phyloP scores from a whole-genome alignment of 1,140 invertebrate genomes.

The Stenopsyche tienmushanensis region DNA sequence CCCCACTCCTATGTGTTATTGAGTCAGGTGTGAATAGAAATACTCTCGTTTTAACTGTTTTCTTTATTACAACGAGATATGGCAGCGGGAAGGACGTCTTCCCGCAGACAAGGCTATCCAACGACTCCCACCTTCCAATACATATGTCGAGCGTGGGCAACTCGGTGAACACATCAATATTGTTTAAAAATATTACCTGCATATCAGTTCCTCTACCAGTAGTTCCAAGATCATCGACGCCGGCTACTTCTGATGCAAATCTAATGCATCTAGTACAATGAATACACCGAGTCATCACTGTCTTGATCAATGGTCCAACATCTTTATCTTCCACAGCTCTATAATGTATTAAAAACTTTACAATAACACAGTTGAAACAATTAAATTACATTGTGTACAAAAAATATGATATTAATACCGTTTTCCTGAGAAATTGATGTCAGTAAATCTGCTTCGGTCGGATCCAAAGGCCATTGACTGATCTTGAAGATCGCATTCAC shows the following conservation, averaged over 20 bases:
- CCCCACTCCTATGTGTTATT: too few species aligned
- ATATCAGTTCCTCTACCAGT: constrained; percentile 94
- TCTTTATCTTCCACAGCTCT: constrained; percentile 99
- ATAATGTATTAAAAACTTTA: constrained; percentile 35
- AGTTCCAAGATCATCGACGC: constrained; percentile 96
- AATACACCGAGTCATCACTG: constrained; percentile 99
- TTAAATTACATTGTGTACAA: neutral
- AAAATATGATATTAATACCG: constrained; percentile 54
- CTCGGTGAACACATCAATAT: too few species aligned
- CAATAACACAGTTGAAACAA: constrained; percentile 5
- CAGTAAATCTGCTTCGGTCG: constrained; percentile 91
- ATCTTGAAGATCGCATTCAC: constrained; percentile 98
- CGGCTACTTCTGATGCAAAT: constrained; percentile 95
- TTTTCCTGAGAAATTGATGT: constrained; percentile 93
- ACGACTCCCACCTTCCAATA: too few species aligned
- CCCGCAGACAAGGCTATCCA: too few species aligned
- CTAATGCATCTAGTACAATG: constrained; percentile 98
- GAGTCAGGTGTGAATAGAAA: too few species aligned
- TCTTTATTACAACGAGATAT: too few species aligned
- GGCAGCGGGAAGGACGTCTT: too few species aligned
- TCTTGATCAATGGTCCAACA: constrained; percentile 97
- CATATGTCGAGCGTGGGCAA: too few species aligned
- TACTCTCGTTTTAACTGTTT: too few species aligned
- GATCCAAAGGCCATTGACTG: constrained; percentile 99
- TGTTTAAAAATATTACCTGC: constrained; percentile 63